Evolutionary conservation across 2,797 vertebrate species (phyloP), one percentile per base, ranked within the genome.

Genomic region (Trachops cirrhosus): DNA sequence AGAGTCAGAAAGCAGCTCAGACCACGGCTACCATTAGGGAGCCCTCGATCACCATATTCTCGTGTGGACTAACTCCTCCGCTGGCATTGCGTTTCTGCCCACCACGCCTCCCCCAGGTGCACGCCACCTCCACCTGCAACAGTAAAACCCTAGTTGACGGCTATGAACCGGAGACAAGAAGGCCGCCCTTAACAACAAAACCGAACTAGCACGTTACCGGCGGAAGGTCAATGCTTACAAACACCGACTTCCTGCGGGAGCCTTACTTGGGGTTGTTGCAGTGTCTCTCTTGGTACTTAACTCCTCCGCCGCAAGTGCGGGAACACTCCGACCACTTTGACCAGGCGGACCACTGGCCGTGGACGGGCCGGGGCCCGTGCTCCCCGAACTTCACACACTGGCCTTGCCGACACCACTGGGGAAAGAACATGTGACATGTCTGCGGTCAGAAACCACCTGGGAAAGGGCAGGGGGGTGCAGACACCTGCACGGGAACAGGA

Each of bases 341-440:
- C 99, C 99, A 99, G 52, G 98, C 32, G 0, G 99, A 99, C 99
- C 99, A 99, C 91, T 99, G 99, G 59, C 99, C 99, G 0, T 99
- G 98, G 74, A 99, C 84, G 0, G 99, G 98, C 93, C 98, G 98
- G 6, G 99, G 99, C 4, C 99, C 99, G 0, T 99, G 98, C 24
- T 99, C 99, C 41, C 99, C 99, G 0, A 99, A 98, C 91, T 98
- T 99, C 6, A 99, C 99, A 97, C 99, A 99, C 97, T 99, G 99
- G 87, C 99, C 99, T 97, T 99, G 99, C 94, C 99, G 99, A 97
- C 99, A 99, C 99, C 99, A 99, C 99, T 99, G 98, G 84, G 91
- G 94, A 98, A 71, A 97, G 87, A 98, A 97, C 0, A 48, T 0
- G 73, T 1, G 95, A 92, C 86, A 93, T 8, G 37, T 5, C 88